Conservation (phyloP, 2,113 vertebrate species). For the Gyps fulvus region DNA sequence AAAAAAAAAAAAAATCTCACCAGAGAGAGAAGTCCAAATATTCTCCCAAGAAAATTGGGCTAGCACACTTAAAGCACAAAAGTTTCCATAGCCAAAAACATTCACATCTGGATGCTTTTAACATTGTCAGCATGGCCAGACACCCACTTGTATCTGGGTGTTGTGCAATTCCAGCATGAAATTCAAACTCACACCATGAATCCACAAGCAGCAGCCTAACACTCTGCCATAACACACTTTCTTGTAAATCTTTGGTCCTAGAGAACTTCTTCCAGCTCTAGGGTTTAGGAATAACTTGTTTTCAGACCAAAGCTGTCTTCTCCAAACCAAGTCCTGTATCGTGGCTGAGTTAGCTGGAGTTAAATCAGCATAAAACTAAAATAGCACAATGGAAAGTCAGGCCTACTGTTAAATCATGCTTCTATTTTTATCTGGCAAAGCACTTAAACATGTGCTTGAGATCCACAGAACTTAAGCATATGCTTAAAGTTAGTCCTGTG, state of each 20-base stretch:
- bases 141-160: conserved; percentile 33
- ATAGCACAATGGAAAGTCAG: conserved; percentile 59
- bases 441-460: conserved; percentile 21
- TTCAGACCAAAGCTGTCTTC: background rate
- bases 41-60: background rate
- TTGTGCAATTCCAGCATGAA: conserved; percentile 43
- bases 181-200: conserved; percentile 11
- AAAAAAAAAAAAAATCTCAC: background rate
- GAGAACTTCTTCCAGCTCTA: conserved; percentile 32
- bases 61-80: conserved; percentile 4
- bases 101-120: conserved; percentile 62
- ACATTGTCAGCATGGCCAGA: conserved; percentile 32
- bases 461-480: conserved; percentile 8
- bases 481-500: conserved; percentile 5
- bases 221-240: conserved; percentile 22
- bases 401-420: conserved; percentile 46
- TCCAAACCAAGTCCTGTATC: conserved; percentile 22
- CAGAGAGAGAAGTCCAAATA: background rate
- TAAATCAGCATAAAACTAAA: conserved; percentile 55
- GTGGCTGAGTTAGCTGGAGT: conserved; percentile 29
- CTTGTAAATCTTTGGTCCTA: conserved; percentile 11
- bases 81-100: conserved; percentile 51
- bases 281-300: conserved; percentile 22
- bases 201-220: conserved; percentile 21
- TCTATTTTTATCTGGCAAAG: conserved; percentile 56